Evolutionary conservation across 1,140 invertebrate genomes (phyloP), one percentile per base, ranked within the genome.

Genomic region (Homarus americanus): DNA sequence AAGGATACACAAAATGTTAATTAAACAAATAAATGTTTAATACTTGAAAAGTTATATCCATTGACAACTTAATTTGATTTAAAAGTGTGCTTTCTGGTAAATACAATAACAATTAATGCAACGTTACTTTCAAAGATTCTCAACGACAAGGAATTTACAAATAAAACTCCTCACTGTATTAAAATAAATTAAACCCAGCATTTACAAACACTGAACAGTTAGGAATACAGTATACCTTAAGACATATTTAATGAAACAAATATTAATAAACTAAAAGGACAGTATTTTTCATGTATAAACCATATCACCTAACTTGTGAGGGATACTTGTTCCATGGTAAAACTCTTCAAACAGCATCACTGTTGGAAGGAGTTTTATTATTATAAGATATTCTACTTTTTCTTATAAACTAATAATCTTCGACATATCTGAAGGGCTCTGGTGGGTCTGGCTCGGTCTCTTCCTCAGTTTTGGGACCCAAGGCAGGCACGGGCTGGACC

Each of bases 381-480:
- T 82, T 24, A 34, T 58, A 49, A 38, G 28, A 82, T 82, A 53
- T 58, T 20, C 20, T 20, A 24, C 20, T 58, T 15, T 79, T 44
- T 9, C 76, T 79, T 38, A 83, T 15, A 72, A 58, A 44, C 78
- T 87, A 92, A 40, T 92, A 87, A 66, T 92, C 92, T 17, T 98
- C 98, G 92, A 96, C 96, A 94, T 98, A 99, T 95, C 99, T 98
- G 94, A 99, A 99, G 92, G 98, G 98, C 95, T 99, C 98, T 93
- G 98, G 98, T 66, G 98, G 97, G 94, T 99, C 98, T 2, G 98
- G 98, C 95, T 99, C 98, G 93, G 98, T 98, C 93, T 99, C 96
- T 94, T 98, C 98, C 0, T 92, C 82, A 53, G 91, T 82, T 53
- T 91, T 85, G n/a, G 88, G 90, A 24, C 91, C 93, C 40, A 92